Base-by-base conservation (phyloP, 2,888 invertebrate genomes). In the Petrophora chlorosata region DNA sequence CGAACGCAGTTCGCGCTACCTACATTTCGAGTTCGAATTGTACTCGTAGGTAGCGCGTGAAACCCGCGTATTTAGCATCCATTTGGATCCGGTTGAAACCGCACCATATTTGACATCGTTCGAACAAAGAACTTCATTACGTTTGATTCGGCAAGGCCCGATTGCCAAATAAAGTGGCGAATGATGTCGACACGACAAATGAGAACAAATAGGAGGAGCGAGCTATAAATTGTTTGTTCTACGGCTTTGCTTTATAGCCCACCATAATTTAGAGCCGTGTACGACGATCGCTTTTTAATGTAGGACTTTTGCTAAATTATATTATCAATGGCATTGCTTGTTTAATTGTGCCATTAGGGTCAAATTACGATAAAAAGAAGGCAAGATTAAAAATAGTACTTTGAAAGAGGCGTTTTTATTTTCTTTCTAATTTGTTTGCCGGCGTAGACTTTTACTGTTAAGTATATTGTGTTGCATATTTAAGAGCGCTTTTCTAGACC, bases 191-290 rank as follows among this genome's bases (percentile, higher is more conserved):
- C 65, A 67, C 71, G 61, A 78, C 78, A 80, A 84, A 84, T 80
- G 79, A 74, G 82, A 79, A 83, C 79, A 81, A 84, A 84, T 79
- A 79, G 72, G 68, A 73, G 72, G 73, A 79, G 68, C 60, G 63
- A 51, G 69, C 73, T 73, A 82, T 73, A 82, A 80, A 82, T 80
- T 69, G 66, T 64, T 70, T 66, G 70, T 65, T 70, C 67, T 66
- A 61, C 65, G 67, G 70, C 67, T 73, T 72, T 73, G 63, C 75
- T 81, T 82, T 78, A 83, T 72, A 73, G 72, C 67, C 62, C 52
- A 61, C 63, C 65, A 70, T 72, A 67, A 79, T 73, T 81, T 78
- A 78, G 69, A 67, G 61, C 60, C 52, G 48, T 61, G 53, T 64
- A 61, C 60, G 56, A 63, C 63, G 56, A 66, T 59, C 52, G 64